Conservation (phyloP, 2,888 invertebrate genomes). For the Calliopum simillimum region DNA sequence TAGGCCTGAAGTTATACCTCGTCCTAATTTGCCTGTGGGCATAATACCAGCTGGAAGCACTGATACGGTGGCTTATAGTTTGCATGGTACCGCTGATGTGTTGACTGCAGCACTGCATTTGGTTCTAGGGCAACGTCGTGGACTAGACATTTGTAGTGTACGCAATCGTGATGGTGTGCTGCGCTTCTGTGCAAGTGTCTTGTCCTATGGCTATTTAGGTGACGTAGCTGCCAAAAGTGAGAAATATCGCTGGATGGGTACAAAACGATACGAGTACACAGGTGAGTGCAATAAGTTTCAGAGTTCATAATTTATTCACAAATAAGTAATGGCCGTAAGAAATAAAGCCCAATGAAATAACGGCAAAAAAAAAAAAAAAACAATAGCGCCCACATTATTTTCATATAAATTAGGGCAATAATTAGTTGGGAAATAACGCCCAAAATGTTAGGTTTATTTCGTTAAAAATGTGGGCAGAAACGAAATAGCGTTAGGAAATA, state of each 20-base stretch:
- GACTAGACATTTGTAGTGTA: constrained; percentile 82
- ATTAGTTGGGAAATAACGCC: no score
- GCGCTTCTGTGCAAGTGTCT: constrained; percentile 79
- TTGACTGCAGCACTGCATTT: constrained; percentile 85
- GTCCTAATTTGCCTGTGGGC: constrained; percentile 67
- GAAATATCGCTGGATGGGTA: constrained; percentile 87
- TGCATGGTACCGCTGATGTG: constrained; percentile 84
- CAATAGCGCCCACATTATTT: no score
- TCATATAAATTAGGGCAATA: no score
- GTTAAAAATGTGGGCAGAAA: no score
- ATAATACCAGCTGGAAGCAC: constrained; percentile 80
- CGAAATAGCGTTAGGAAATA: no score
- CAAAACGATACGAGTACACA: constrained; percentile 82
- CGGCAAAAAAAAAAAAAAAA: no score
- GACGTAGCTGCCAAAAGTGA: constrained; percentile 85
- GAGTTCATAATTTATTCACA: background rate
- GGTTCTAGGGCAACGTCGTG: constrained; percentile 79
- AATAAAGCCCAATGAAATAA: no score
- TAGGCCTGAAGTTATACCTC: constrained; percentile 62
- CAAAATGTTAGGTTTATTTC: no score
- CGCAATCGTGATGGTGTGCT: constrained; percentile 71
- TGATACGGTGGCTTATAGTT: constrained; percentile 82
- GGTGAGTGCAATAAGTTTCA: constrained; percentile 66
- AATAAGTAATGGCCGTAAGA: no score
- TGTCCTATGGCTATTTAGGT: constrained; percentile 88